Percentiles rank a stretch among this genome's conserved stretches.
These are phyloP conservation scores for Eublepharis macularius DNA, from an alignment of 2,113 vertebrate species.

Conservation along the genomic window DNA sequence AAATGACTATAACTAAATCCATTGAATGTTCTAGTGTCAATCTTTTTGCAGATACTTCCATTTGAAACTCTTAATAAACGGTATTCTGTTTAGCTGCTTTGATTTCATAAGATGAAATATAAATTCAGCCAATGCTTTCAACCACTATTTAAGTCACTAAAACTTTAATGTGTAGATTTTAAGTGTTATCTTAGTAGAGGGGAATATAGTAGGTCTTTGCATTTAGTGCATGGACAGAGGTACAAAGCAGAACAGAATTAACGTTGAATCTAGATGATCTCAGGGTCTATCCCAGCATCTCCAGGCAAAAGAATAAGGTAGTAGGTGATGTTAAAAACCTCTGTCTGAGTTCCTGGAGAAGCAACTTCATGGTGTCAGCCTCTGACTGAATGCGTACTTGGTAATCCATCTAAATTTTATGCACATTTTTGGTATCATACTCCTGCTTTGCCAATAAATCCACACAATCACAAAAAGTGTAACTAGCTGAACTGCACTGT, in stretches of 20 bases:
- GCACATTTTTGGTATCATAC: neutral
- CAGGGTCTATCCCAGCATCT: too few relatives aligned
- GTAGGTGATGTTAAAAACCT: too few relatives aligned
- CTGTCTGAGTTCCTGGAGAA: too few relatives aligned
- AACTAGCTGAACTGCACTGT: too few relatives aligned
- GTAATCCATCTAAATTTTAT: constrained; percentile 13
- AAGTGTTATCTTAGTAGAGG: neutral
- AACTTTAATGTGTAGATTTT: neutral
- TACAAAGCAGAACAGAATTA: constrained; percentile 1
- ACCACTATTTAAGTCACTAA: constrained; percentile 35
- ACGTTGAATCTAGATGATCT: too few relatives aligned
- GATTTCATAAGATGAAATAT: constrained; percentile 43
- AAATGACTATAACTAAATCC: constrained; percentile 55
- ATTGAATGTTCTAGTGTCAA: constrained; percentile 34
- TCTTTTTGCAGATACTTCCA: constrained; percentile 50
- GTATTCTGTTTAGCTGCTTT: neutral
- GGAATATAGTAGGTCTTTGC: neutral
- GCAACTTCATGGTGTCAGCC: too few relatives aligned
- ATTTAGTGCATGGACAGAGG: neutral
- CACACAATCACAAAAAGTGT: neutral
- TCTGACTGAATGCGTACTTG: neutral
- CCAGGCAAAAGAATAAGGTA: too few relatives aligned
- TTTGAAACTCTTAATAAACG: constrained; percentile 9
- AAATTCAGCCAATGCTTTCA: constrained; percentile 13
- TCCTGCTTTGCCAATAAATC: neutral